Base-by-base conservation (phyloP, 2,888 invertebrate genomes). In the Trichogramma evanescens region DNA sequence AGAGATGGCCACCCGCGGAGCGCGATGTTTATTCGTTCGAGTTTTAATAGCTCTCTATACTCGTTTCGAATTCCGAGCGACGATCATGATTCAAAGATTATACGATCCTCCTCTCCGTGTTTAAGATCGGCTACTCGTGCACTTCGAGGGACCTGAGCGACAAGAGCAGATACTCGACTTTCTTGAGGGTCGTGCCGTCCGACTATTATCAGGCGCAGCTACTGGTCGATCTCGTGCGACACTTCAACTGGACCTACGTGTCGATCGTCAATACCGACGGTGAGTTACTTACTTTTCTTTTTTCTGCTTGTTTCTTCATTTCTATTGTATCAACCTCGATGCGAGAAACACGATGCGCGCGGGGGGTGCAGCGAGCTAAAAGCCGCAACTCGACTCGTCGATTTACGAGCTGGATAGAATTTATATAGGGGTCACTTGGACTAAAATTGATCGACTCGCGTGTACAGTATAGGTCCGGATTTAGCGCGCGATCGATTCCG, bases 241-340 rank as follows among this genome's bases (percentile, higher is more conserved):
- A 82, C 63, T 84, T 85, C 77, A 88, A 88, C 76, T 91, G 90
- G 90, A 89, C 87, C 6, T 91, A 90, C 75, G 86, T 91, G 48
- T 88, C 88, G 50, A 86, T 86, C 13, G 85, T 89, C 51, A 86
- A 89, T 74, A 88, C 88, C 3, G 87, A 89, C 73, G 89, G 89
- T 88, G 59, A 62, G 63, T 63, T 51, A 5, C 26, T 26, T 26
- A 26, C 26, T 26, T 26, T 26, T 3, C n/a, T 41, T 9, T 5
- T 41, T 52, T 13, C 1, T 50, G 4, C 26, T 39, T 8, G 26
- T 8, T 51, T 41, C 8, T 6, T 6, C 26, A 45, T 42, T 41
- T 45, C n/a, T 6, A 45, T 53, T 10, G n/a, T 5, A 39, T 3
- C 54, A 4, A n/a, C n/a, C 6, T 26, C 53, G n/a, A 42, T 41